phyloP scores from a whole-genome alignment of 2,888 invertebrate genomes.

The Seladonia tumulorum region DNA sequence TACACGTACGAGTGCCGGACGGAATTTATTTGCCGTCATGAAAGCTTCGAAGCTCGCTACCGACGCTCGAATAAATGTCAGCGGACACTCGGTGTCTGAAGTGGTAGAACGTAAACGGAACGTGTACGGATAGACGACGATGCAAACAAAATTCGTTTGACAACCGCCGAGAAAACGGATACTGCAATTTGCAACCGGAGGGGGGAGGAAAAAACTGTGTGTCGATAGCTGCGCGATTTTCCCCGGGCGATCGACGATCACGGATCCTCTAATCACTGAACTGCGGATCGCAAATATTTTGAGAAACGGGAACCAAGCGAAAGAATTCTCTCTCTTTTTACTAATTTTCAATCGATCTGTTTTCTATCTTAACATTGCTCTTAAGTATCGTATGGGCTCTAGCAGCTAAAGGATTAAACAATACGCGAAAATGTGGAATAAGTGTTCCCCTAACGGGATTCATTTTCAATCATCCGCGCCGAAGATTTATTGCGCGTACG shows the following conservation, averaged over 20 bases:
- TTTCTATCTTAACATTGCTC: no score
- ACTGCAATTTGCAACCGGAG: background rate
- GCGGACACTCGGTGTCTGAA: constrained; percentile 26
- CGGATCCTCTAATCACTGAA: background rate
- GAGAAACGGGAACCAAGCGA: no score
- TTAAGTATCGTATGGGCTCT: no score
- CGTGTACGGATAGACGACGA: background rate
- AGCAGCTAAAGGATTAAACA: background rate
- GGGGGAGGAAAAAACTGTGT: background rate
- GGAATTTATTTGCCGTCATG: constrained; percentile 63
- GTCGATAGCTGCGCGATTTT: background rate
- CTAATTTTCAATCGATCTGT: no score
- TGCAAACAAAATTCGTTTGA: background rate
- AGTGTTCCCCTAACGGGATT: background rate
- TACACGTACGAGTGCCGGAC: constrained; percentile 50
- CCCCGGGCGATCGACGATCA: background rate
- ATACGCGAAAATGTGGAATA: background rate
- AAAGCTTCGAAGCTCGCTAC: constrained; percentile 50
- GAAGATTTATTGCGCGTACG: background rate
- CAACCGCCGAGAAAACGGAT: background rate
- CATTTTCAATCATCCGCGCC: background rate
- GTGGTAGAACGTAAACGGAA: constrained; percentile 22
- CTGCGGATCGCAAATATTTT: background rate
- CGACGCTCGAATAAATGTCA: constrained; percentile 46
- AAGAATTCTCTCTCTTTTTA: no score